A percentile compares a stretch with the other conserved stretches of the same genome.
Conservation (phyloP, 2,113 vertebrate species). For the Anolis carolinensis region DNA sequence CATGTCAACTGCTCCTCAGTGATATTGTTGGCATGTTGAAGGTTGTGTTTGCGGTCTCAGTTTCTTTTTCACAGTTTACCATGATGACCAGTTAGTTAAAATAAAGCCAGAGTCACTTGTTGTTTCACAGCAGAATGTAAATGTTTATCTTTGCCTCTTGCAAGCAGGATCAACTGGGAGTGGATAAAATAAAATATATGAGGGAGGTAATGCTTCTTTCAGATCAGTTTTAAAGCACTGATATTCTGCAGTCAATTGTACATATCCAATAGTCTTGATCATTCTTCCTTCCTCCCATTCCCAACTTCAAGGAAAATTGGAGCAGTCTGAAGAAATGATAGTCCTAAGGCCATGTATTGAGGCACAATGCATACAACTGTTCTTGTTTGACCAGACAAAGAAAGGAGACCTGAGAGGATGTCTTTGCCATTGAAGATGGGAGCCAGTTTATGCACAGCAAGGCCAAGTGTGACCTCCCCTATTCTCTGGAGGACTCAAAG, state of each 20-base stretch:
- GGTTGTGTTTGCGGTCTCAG: background rate
- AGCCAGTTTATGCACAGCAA: background rate
- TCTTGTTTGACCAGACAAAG: background rate
- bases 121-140: background rate
- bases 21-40: background rate
- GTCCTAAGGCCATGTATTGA: background rate
- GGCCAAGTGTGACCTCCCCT: background rate
- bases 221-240: background rate
- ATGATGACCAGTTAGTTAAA: background rate
- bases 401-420: slow-evolving; percentile 12
- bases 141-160: background rate
- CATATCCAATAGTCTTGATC: background rate
- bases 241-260: background rate
- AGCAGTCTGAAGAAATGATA: background rate
- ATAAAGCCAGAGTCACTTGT: background rate
- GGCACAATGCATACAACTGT: background rate
- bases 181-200: background rate
- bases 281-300: background rate
- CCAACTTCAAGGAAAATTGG: background rate
- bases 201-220: background rate
- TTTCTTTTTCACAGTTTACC: background rate
- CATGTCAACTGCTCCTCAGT: background rate
- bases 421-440: background rate
- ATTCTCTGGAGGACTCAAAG: background rate
- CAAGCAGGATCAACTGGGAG: background rate